Conservation (phyloP, 2,888 invertebrate genomes). For the Sycophila texana region DNA sequence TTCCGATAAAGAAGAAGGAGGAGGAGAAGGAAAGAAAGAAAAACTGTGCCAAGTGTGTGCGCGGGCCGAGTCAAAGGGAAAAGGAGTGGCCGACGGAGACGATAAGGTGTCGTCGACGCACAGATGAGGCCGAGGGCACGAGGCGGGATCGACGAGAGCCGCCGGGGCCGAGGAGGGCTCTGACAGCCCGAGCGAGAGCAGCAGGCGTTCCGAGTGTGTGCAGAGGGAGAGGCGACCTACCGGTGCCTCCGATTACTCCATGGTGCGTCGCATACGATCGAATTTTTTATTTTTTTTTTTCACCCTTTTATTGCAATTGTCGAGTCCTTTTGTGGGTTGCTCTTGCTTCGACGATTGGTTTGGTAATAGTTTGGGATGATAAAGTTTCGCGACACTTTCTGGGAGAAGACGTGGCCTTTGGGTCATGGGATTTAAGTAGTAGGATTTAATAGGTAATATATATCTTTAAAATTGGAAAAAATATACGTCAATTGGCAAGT, state of each 20-base stretch:
- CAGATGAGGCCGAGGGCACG: slow-evolving; percentile 49
- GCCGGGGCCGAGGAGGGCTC: slow-evolving; percentile 40
- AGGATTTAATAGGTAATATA: too few relatives aligned
- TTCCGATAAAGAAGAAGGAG: background rate
- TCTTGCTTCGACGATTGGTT: too few relatives aligned
- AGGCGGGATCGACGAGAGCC: slow-evolving; percentile 45
- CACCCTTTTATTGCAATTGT: too few relatives aligned
- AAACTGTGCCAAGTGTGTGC: slow-evolving; percentile 40
- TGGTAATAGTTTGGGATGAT: too few relatives aligned
- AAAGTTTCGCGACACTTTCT: too few relatives aligned
- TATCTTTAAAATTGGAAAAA: too few relatives aligned
- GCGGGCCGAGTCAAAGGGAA: background rate
- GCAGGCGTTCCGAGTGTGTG: slow-evolving; percentile 19
- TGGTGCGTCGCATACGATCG: slow-evolving; percentile 66
- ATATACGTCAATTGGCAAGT: too few relatives aligned
- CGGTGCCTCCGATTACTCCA: slow-evolving; percentile 74
- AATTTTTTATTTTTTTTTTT: too few relatives aligned
- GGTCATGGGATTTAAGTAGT: too few relatives aligned
- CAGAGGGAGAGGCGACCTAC: slow-evolving; percentile 58
- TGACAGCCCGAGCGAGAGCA: slow-evolving; percentile 19
- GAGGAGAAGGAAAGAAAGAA: background rate
- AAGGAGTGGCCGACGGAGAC: slow-evolving; percentile 7
- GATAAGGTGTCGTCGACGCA: slow-evolving; percentile 2
- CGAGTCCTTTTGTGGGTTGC: too few relatives aligned
- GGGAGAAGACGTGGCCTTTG: too few relatives aligned